Evolutionary conservation across 2,797 vertebrate species (phyloP).

Genomic region (Xyrichtys novacula): DNA sequence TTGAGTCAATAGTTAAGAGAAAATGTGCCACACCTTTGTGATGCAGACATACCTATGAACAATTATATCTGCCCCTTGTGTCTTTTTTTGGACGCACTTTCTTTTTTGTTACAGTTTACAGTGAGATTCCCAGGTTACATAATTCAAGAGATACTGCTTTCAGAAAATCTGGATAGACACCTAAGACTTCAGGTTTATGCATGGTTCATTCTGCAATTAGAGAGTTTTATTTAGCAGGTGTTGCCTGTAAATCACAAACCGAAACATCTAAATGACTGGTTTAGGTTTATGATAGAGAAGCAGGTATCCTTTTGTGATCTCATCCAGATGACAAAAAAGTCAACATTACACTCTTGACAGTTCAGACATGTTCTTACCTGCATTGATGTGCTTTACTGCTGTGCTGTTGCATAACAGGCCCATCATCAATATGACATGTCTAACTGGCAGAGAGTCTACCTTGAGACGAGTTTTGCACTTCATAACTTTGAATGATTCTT

Average conservation of each 20-base stretch:
- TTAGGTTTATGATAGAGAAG: conserved; percentile 22
- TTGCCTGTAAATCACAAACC: neutral
- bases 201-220: neutral
- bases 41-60: conserved; percentile 5
- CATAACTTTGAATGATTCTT: neutral
- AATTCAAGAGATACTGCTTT: neutral
- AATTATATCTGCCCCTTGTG: neutral
- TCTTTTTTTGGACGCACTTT: neutral
- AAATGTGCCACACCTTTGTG: conserved; percentile 10
- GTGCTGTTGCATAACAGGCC: conserved; percentile 43
- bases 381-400: neutral
- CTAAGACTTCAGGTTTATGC: neutral
- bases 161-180: too few relatives aligned
- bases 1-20: conserved; percentile 17
- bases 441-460: conserved; percentile 17
- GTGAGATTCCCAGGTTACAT: neutral
- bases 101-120: neutral
- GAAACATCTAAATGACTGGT: neutral
- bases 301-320: conserved; percentile 18
- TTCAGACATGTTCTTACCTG: conserved; percentile 63
- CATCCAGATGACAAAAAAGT: conserved; percentile 19
- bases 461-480: neutral
- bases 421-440: conserved; percentile 30
- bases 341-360: conserved; percentile 18
- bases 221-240: neutral